Base-by-base conservation (phyloP, 2,888 invertebrate species). In the Allygus modestus region DNA sequence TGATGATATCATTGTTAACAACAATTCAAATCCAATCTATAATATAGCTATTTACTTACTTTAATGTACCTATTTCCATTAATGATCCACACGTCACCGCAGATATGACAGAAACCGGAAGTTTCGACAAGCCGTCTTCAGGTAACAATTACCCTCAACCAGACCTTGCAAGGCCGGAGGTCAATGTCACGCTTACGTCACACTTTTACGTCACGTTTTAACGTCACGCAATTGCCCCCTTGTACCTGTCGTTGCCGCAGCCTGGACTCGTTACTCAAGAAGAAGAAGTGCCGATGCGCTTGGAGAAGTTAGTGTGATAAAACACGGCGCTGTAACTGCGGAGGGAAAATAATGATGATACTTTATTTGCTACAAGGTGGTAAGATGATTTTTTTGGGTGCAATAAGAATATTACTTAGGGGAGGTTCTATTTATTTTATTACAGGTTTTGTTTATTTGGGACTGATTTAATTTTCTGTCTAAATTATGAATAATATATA, bases 181-280 rank as follows among this genome's bases (percentile, higher is more conserved):
- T 58, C 58, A 58, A 23, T 17, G 58, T 58, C 58, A 58, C 58
- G 58, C 58, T 58, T 58, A 58, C 23, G 58, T 46, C 46, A 46
- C 46, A 12, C 12, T 2, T 51, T 58, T 23, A 58, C 58, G 58
- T 58, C 23, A 58, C 58, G 58, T 2, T 7, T 1, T 7, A 5
- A 4, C 7, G 7, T 23, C 20, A 17, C 1, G 51, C 2, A 0
- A 11, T 51, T n/a, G n/a, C n/a, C n/a, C n/a, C n/a, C n/a, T n/a
- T n/a, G 58, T 12, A 23, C 58, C 20, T 23, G 58, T 23, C 58
- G 20, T 58, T 20, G 23, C 23, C 15, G 0, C 17, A 12, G 9
- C 0, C 9, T 58, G 23, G 23, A 58, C 23, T 0, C 20, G 9
- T 20, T 58, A 58, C 20, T 46, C 46, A 12, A 46, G n/a, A 46